Evolutionary conservation across 2,888 invertebrate species (phyloP), one percentile per base, ranked within the genome.

Genomic region (Sphaerophoria taeniata): DNA sequence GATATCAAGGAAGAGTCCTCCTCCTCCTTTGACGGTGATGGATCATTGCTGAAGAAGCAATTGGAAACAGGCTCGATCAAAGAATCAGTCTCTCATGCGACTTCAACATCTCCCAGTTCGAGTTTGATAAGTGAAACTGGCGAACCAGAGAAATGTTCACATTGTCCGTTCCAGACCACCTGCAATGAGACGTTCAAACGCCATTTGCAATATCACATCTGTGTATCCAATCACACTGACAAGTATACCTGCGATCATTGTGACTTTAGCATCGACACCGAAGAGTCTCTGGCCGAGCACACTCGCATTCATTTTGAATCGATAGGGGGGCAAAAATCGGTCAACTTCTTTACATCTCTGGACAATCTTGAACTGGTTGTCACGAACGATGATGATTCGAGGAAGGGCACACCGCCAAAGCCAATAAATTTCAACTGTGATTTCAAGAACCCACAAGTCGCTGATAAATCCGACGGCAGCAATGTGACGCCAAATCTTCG

Each of bases 91-190:
- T 76, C 76, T 5, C 87, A 87, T 31, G 86, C 72, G 9, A 60
- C 79, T 12, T 78, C 65, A 12, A 70, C 58, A 4, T 74, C 75
- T 0, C 71, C 76, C 4, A 72, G 63, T 33, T 80, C 76, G 34
- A 81, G 75, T 56, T 70, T 81, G 12, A 43, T 60, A 24, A 87
- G 85, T 65, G 75, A 78, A 74, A 67, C 55, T 49, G 73, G 58
- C 14, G 86, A 82, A 6, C 88, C 88, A 2, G 91, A 91, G 45
- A 91, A 90, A 74, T 97, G 97, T 91, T 93, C 95, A 72, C 93
- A 95, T 87, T 98, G 98, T 91, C 97, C 97, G 0, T 97, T 96
- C 90, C 95, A 95, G 49, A 96, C 95, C 89, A 93, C 94, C 69
- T 94, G 96, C 11, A 94, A 94, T 87, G 96, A 96, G 88, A 94